phyloP scores from a whole-genome alignment of 2,113 vertebrate genomes.

The Spheniscus mendiculus region DNA sequence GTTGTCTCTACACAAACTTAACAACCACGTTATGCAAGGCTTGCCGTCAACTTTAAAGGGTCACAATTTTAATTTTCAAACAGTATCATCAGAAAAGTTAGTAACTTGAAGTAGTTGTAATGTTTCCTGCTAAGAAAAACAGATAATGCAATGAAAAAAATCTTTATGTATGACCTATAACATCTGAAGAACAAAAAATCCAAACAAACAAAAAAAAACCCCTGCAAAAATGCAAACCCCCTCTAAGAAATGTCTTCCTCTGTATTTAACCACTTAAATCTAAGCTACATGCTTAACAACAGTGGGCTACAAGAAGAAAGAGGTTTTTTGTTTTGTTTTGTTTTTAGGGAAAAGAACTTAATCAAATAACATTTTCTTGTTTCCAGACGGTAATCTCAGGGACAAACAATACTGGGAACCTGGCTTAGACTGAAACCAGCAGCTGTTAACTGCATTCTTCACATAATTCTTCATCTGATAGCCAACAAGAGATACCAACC shows the following conservation, averaged over 20 bases:
- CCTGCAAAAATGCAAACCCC: neutral
- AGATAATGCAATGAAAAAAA: neutral
- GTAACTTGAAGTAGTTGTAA: neutral
- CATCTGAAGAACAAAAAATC: neutral
- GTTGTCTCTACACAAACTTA: neutral
- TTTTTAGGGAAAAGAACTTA: neutral
- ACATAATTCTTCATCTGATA: neutral
- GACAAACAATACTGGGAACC: neutral
- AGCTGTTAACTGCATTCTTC: conserved; percentile 1
- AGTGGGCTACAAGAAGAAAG: neutral
- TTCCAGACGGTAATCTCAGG: neutral
- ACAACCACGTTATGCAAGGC: neutral
- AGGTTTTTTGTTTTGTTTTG: no score
- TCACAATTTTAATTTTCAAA: neutral
- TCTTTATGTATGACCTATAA: neutral
- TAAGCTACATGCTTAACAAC: neutral
- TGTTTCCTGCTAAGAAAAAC: neutral
- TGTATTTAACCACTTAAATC: neutral
- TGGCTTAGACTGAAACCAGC: neutral
- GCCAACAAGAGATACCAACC: neutral
- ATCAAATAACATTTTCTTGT: neutral
- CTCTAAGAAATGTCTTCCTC: neutral
- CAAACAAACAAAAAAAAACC: no score
- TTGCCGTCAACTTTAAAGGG: neutral
- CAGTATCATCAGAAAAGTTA: neutral